These are phyloP conservation scores for Poeciliopsis gracilis DNA, from an alignment of 2,797 vertebrate species.

Conservation along the genomic window DNA sequence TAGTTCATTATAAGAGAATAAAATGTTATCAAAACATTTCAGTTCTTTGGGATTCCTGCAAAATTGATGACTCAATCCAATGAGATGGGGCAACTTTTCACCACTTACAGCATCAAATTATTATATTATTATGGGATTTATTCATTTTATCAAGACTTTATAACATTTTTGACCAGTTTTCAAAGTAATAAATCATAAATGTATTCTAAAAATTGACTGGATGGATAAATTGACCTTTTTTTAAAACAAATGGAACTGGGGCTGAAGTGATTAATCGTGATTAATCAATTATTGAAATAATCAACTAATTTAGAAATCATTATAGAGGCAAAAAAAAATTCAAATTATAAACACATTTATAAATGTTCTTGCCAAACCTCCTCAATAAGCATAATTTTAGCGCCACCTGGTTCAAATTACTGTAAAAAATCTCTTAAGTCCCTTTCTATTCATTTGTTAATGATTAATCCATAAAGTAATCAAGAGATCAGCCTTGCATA, in stretches of 20 bases:
- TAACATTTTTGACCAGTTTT: neutral
- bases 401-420: too few relatives aligned
- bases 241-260: neutral
- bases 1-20: neutral
- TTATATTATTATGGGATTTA: neutral
- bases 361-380: too few relatives aligned
- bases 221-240: neutral
- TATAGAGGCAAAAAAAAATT: too few relatives aligned
- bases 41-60: neutral
- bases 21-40: neutral
- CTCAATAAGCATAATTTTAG: too few relatives aligned
- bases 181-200: neutral
- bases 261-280: too few relatives aligned
- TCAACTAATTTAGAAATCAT: too few relatives aligned
- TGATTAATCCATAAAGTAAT: too few relatives aligned
- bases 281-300: too few relatives aligned
- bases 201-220: neutral
- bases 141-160: neutral
- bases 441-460: too few relatives aligned
- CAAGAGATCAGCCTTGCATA: too few relatives aligned
- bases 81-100: neutral
- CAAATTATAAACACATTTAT: too few relatives aligned
- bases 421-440: too few relatives aligned
- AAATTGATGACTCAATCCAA: neutral
- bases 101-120: neutral